Conservation (phyloP, 2,888 invertebrate species). For the Conops quadrifasciatus region DNA sequence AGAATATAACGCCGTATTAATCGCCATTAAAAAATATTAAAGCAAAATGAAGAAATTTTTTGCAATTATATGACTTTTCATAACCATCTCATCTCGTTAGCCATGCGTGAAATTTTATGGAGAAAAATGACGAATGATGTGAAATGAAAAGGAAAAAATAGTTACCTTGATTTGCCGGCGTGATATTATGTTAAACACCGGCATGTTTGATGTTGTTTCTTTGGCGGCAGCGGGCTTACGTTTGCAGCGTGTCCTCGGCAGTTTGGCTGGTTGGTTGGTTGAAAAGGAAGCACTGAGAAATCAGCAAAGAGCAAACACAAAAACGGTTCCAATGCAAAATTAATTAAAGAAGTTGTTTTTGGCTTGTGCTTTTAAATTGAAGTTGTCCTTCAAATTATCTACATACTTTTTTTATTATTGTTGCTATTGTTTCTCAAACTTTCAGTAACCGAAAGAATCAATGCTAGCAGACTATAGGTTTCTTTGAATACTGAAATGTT, state of each 20-base stretch:
- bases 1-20: background rate
- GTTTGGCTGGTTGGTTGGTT: constrained; percentile 42
- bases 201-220: constrained; percentile 64
- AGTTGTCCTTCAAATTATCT: background rate
- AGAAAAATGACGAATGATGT: background rate
- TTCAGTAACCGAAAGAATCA: background rate
- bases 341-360: background rate
- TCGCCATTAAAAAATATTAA: no score
- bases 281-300: constrained; percentile 3
- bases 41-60: no score
- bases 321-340: background rate
- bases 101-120: background rate
- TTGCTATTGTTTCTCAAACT: no score
- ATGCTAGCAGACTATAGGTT: background rate
- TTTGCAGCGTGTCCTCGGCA: constrained; percentile 46
- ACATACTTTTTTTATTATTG: background rate
- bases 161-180: constrained; percentile 72
- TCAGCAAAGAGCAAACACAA: background rate
- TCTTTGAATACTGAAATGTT: background rate
- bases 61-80: background rate
- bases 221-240: constrained; percentile 23
- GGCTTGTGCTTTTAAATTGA: background rate
- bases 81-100: background rate
- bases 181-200: constrained; percentile 71
- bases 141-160: constrained; percentile 36